Evolutionary conservation across 2,797 vertebrate species (phyloP).

Genomic region (Macropodus opercularis): DNA sequence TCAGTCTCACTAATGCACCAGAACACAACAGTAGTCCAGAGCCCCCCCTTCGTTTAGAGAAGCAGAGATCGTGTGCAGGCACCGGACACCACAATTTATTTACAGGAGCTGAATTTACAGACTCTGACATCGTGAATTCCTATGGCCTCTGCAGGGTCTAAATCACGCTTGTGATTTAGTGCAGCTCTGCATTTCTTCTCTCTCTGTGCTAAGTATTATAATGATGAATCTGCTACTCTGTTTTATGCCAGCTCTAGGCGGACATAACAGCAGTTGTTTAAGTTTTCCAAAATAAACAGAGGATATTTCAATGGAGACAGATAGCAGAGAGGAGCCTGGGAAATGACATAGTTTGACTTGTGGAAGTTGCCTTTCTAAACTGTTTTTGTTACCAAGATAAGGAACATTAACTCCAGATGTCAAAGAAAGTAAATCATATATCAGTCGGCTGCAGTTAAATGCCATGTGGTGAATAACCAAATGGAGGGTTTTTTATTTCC

Average conservation of each 20-base stretch:
- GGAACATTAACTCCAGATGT: slow-evolving; percentile 88
- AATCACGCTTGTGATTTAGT: slow-evolving; percentile 75
- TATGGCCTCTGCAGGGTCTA: slow-evolving; percentile 70
- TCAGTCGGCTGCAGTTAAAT: slow-evolving; percentile 78
- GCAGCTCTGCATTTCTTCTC: slow-evolving; percentile 70
- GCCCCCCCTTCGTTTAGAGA: slow-evolving; percentile 62
- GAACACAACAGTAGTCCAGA: slow-evolving; percentile 39
- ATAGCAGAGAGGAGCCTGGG: slow-evolving; percentile 84
- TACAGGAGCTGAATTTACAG: slow-evolving; percentile 74
- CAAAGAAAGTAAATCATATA: slow-evolving; percentile 84
- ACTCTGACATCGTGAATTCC: slow-evolving; percentile 75
- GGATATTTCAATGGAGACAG: slow-evolving; percentile 85
- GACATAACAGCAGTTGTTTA: slow-evolving; percentile 87
- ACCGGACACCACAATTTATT: slow-evolving; percentile 70
- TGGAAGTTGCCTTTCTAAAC: slow-evolving; percentile 89
- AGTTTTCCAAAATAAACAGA: slow-evolving; percentile 86
- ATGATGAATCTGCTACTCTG: slow-evolving; percentile 83
- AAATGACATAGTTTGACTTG: slow-evolving; percentile 86
- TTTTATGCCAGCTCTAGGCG: slow-evolving; percentile 79
- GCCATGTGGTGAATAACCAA: slow-evolving; percentile 76
- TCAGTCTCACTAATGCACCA: slow-evolving; percentile 41
- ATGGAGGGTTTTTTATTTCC: slow-evolving; percentile 72
- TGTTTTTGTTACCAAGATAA: slow-evolving; percentile 87
- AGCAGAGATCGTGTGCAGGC: slow-evolving; percentile 59
- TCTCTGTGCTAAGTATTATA: slow-evolving; percentile 82